Evolutionary conservation across 2,888 invertebrate species (phyloP).

Genomic region (Apodemia zela): DNA sequence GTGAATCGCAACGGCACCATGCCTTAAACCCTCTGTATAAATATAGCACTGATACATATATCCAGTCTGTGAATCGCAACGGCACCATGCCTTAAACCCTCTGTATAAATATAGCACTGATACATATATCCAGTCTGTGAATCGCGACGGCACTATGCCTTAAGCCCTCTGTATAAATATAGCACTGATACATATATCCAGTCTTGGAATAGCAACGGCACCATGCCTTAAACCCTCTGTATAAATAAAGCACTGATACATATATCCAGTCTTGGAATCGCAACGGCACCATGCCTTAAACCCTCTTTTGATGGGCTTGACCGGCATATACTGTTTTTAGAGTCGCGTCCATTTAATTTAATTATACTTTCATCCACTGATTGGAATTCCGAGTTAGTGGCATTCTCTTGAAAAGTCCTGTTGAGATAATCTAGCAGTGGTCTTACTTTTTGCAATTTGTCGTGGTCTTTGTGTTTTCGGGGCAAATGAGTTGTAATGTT

Average conservation of each 20-base stretch:
- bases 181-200: conserved; percentile 30
- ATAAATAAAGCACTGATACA: conserved; percentile 23
- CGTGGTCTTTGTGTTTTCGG: conserved; percentile 23
- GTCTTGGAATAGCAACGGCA: too few species aligned
- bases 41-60: conserved; percentile 27
- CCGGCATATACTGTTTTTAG: conserved; percentile 35
- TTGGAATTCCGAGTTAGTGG: conserved; percentile 28
- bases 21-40: too few species aligned
- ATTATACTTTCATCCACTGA: conserved; percentile 35
- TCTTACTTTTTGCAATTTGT: conserved; percentile 32
- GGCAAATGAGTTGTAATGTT: conserved; percentile 28
- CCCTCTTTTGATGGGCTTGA: conserved; percentile 38
- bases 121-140: conserved; percentile 33
- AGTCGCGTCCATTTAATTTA: conserved; percentile 31
- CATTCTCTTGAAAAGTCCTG: conserved; percentile 29
- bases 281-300: conserved; percentile 37
- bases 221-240: too few species aligned
- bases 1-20: too few species aligned
- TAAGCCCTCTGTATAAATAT: conserved; percentile 23
- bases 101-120: conserved; percentile 21
- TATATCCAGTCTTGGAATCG: conserved; percentile 35
- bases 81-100: too few species aligned
- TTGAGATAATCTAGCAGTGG: conserved; percentile 26
- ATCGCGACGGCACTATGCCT: too few species aligned
- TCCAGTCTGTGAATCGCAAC: too few species aligned